Conservation (phyloP, 2,113 vertebrate genomes). For the Pangasianodon gigas region DNA sequence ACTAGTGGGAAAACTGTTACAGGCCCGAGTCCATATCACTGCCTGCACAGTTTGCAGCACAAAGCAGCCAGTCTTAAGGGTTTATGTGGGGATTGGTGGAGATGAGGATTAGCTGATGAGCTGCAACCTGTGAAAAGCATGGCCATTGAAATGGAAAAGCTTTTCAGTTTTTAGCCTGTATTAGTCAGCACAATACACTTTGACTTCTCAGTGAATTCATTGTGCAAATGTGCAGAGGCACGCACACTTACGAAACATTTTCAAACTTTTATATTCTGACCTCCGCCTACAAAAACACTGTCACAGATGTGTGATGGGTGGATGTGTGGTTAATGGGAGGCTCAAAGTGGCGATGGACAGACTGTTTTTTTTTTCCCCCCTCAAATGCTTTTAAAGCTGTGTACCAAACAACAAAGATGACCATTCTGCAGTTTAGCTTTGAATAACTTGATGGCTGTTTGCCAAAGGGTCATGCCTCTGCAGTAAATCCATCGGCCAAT, state of each 20-base stretch:
- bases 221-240: neutral
- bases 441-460: conserved; percentile 27
- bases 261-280: neutral
- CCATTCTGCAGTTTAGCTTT: conserved; percentile 48
- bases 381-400: neutral
- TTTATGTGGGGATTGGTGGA: neutral
- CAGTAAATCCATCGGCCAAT: conserved; percentile 16
- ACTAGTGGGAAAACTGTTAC: neutral
- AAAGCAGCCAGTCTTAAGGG: neutral
- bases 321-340: neutral
- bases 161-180: neutral
- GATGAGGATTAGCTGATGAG: neutral
- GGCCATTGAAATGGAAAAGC: neutral
- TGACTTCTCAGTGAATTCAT: neutral
- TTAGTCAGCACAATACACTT: neutral
- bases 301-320: neutral
- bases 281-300: neutral
- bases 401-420: conserved; percentile 47
- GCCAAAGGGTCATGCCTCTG: conserved; percentile 42
- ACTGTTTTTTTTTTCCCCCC: no score
- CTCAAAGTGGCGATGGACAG: neutral
- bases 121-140: neutral
- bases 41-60: neutral
- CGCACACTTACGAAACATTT: neutral
- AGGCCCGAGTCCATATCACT: neutral